Evolutionary conservation across 2,797 vertebrate genomes (phyloP).

Genomic region (Centroberyx gerrardi): DNA sequence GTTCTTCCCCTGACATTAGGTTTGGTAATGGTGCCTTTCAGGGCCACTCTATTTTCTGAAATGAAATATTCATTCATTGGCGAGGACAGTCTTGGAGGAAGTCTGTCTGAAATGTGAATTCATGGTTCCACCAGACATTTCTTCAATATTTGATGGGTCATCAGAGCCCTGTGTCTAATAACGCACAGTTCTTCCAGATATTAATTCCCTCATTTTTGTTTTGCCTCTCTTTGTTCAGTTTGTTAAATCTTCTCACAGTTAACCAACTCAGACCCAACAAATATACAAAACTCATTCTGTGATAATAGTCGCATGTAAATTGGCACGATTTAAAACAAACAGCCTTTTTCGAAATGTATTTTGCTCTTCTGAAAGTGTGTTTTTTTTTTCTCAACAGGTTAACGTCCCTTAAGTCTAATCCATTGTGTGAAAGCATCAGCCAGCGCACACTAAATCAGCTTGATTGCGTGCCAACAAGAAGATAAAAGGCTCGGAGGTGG

Average conservation of each 20-base stretch:
- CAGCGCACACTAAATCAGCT: constrained; percentile 76
- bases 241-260: constrained; percentile 3
- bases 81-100: constrained; percentile 79
- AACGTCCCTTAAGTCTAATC: constrained; percentile 68
- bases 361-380: constrained; percentile 44
- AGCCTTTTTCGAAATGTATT: constrained; percentile 30
- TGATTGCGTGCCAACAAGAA: constrained; percentile 77
- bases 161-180: constrained; percentile 79
- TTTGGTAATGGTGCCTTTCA: constrained; percentile 83
- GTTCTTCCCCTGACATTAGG: constrained; percentile 76
- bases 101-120: constrained; percentile 82
- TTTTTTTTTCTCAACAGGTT: constrained; percentile 76
- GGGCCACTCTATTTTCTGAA: constrained; percentile 82
- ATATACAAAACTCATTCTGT: constrained; percentile 37
- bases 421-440: constrained; percentile 73
- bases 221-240: constrained; percentile 7
- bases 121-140: constrained; percentile 83
- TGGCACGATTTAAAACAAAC: constrained; percentile 30
- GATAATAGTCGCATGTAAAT: constrained; percentile 44
- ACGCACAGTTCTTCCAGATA: constrained; percentile 62
- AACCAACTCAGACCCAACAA: constrained; percentile 23
- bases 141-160: constrained; percentile 88
- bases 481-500: constrained; percentile 84
- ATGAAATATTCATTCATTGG: constrained; percentile 86
- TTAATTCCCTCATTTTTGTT: constrained; percentile 51